Evolutionary conservation across 23 tunicate genomes (phyloP).

Genomic region (Trididemnum nubilum): DNA sequence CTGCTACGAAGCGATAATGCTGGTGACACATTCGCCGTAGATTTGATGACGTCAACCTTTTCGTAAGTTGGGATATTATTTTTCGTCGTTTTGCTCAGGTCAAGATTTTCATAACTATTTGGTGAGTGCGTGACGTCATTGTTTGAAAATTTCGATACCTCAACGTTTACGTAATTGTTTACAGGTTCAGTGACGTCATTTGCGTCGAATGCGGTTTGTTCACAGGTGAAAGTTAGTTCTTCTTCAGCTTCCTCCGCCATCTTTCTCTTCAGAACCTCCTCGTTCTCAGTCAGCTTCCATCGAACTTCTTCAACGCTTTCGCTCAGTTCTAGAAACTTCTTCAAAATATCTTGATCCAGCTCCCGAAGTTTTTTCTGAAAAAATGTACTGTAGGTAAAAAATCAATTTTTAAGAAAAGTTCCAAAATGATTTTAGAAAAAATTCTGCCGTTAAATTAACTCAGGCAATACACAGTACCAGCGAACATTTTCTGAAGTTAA

Average conservation of each 20-base stretch:
- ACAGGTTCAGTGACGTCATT: background rate
- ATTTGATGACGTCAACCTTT: too few relatives aligned
- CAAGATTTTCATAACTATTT: background rate
- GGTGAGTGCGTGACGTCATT: background rate
- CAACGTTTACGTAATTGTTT: background rate
- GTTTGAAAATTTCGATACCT: background rate
- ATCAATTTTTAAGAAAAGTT: too few relatives aligned
- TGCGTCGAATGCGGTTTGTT: background rate
- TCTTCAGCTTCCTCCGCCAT: constrained; percentile 28
- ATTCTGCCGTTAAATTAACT: background rate
- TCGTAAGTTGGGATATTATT: too few relatives aligned
- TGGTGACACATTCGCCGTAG: background rate
- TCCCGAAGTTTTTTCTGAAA: constrained; percentile 77
- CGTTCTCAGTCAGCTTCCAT: constrained; percentile 70
- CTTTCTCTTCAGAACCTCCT: constrained; percentile 52
- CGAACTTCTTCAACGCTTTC: constrained; percentile 68
- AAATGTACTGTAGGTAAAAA: too few relatives aligned
- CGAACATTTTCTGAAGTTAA: too few relatives aligned
- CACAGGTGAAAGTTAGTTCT: background rate
- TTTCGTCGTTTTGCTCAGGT: too few relatives aligned
- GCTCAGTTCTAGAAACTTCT: constrained; percentile 59
- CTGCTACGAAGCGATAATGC: background rate
- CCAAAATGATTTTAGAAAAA: too few relatives aligned
- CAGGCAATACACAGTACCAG: too few relatives aligned
- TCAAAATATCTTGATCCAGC: constrained; percentile 72